Evolutionary conservation across 2,113 vertebrate species (phyloP).

Genomic region (Heterotilapia buettikoferi): DNA sequence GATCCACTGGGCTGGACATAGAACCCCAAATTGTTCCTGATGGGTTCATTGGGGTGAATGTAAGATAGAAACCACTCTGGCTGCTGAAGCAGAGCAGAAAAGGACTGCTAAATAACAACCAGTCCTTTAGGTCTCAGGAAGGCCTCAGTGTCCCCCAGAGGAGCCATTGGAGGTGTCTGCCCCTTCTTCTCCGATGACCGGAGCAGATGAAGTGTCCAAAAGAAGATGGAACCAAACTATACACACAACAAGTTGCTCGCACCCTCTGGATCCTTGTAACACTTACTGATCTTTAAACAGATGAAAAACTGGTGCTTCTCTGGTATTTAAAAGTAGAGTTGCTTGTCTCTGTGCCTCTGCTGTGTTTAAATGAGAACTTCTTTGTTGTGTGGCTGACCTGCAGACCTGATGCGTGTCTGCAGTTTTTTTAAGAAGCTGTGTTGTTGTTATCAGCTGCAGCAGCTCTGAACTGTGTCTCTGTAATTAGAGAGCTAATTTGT

Average conservation of each 20-base stretch:
- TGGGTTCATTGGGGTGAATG: neutral
- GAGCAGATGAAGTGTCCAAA: neutral
- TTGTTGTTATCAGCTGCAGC: slow-evolving; percentile 33
- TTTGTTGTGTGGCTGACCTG: neutral
- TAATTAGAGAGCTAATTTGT: slow-evolving; percentile 65
- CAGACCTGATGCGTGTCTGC: neutral
- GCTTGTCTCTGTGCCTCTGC: neutral
- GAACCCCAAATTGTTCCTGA: neutral
- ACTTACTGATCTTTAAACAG: neutral
- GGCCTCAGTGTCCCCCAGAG: neutral
- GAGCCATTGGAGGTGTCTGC: neutral
- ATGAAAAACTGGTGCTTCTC: neutral
- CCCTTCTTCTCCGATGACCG: neutral
- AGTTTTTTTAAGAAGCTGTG: neutral
- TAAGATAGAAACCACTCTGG: neutral
- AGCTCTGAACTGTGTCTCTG: slow-evolving; percentile 51
- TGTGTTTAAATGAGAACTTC: neutral
- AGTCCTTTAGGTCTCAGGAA: neutral
- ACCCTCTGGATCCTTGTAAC: neutral
- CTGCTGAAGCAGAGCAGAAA: neutral
- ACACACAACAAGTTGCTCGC: neutral
- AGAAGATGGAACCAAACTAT: neutral
- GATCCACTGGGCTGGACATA: neutral
- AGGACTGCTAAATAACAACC: neutral
- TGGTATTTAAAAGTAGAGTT: neutral